Evolutionary conservation across 92 coral and sea anemone genomes (phyloP).

Genomic region (Pocillopora grandis): DNA sequence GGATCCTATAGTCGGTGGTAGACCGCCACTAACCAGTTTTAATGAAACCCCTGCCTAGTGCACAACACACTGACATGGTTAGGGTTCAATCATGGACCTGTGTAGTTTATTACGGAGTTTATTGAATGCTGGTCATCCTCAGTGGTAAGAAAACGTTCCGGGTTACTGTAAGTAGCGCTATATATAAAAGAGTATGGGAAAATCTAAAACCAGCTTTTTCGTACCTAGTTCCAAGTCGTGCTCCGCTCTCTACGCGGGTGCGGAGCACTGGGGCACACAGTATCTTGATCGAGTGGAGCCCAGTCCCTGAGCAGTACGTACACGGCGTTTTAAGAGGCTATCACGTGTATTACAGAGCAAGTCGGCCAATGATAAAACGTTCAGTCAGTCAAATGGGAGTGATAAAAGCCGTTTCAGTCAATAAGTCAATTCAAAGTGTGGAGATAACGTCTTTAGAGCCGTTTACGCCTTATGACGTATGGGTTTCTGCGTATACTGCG

Average conservation of each 20-base stretch:
- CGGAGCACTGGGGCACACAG: slow-evolving; percentile 61
- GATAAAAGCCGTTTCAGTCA: slow-evolving; percentile 58
- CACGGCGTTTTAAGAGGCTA: slow-evolving; percentile 73
- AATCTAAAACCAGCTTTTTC: not conserved
- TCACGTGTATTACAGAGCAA: slow-evolving; percentile 60
- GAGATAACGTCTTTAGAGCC: slow-evolving; percentile 62
- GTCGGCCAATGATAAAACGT: slow-evolving; percentile 33
- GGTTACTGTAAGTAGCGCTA: no score
- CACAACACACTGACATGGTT: no score
- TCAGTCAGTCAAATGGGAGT: slow-evolving; percentile 49
- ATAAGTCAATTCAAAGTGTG: slow-evolving; percentile 50
- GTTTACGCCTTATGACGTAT: slow-evolving; percentile 47
- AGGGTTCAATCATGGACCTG: no score
- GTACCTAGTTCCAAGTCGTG: slow-evolving; percentile 64
- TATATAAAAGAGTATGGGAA: no score
- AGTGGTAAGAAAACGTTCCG: no score
- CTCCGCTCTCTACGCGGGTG: slow-evolving; percentile 55
- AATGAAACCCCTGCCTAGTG: no score
- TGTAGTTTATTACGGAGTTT: no score
- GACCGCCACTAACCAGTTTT: no score
- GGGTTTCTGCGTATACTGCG: slow-evolving; percentile 63
- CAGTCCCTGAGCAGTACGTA: slow-evolving; percentile 48
- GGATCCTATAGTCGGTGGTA: no score
- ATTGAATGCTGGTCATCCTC: no score
- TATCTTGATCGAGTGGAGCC: slow-evolving; percentile 73